These are phyloP conservation scores for Pseudomyrmex dendroicus DNA, from an alignment of 1,140 invertebrate species.

Conservation along the genomic window DNA sequence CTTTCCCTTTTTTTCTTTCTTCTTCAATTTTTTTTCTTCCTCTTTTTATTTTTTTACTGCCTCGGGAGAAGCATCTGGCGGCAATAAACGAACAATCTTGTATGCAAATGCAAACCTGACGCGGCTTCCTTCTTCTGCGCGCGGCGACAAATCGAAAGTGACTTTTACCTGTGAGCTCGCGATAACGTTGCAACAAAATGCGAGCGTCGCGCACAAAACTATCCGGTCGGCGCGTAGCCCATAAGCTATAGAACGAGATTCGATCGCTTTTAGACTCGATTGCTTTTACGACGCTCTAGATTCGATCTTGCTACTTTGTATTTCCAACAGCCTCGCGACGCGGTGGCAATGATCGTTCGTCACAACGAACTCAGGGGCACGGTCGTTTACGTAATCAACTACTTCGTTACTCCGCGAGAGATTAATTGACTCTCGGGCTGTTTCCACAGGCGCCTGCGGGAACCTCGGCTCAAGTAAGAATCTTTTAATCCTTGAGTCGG, in stretches of 20 bases:
- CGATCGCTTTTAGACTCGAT: too few species aligned
- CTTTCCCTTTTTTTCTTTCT: slow-evolving; percentile 11
- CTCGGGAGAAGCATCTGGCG: slow-evolving; percentile 27
- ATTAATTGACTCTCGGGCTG: slow-evolving; percentile 8
- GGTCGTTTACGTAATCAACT: background rate
- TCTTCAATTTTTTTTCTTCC: background rate
- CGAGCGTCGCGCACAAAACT: too few species aligned
- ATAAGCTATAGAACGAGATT: too few species aligned
- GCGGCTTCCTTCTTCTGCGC: background rate
- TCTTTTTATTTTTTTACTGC: background rate
- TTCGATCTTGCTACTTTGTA: slow-evolving; percentile 28
- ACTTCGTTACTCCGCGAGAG: slow-evolving; percentile 4
- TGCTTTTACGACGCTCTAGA: slow-evolving; percentile 9
- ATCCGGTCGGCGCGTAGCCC: too few species aligned
- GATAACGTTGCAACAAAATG: background rate
- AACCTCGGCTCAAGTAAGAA: background rate
- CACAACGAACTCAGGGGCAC: slow-evolving; percentile 2
- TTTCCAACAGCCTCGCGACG: slow-evolving; percentile 14
- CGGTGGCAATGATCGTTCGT: slow-evolving; percentile 23
- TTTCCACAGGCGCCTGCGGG: too few species aligned
- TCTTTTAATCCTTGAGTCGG: background rate
- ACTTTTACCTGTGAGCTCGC: background rate
- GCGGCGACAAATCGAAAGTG: background rate
- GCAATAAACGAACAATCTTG: slow-evolving; percentile 23
- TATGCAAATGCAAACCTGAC: slow-evolving; percentile 25